Evolutionary conservation across 1,140 invertebrate species (phyloP).

Genomic region (Monochamus saltuarius): DNA sequence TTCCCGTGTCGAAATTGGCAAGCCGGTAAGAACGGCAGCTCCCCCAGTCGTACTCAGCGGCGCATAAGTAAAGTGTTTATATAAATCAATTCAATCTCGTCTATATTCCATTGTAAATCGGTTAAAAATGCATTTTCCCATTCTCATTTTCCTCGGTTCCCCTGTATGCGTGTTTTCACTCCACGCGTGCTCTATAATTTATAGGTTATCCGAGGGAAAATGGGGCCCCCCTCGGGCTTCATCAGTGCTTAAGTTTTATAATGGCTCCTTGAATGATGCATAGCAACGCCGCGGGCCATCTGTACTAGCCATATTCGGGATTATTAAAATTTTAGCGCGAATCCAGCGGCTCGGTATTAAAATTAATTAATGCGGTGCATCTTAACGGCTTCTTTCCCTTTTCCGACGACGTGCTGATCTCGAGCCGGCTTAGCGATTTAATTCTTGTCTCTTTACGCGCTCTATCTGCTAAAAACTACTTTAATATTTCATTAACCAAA

Average conservation of each 20-base stretch:
- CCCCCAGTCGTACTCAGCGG: too few relatives aligned
- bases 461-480: constrained; percentile 21
- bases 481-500: constrained; percentile 35
- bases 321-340: too few relatives aligned
- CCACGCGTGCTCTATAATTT: constrained; percentile 30
- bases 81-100: too few relatives aligned
- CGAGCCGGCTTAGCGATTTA: constrained; percentile 18
- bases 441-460: neutral
- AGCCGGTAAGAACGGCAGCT: too few relatives aligned
- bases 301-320: too few relatives aligned
- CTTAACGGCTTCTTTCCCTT: constrained; percentile 10
- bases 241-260: constrained; percentile 37
- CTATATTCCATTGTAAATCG: too few relatives aligned
- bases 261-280: constrained; percentile 40
- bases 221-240: constrained; percentile 32
- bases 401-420: neutral
- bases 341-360: constrained; percentile 11
- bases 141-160: too few relatives aligned
- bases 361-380: constrained; percentile 30
- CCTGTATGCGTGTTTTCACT: neutral
- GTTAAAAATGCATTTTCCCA: too few relatives aligned
- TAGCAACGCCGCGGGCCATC: constrained; percentile 12
- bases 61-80: too few relatives aligned
- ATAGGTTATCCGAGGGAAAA: constrained; percentile 31
- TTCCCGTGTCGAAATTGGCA: too few relatives aligned